phyloP scores from a whole-genome alignment of 2,888 invertebrate species.

The Chalcosyrphus nemorum region DNA sequence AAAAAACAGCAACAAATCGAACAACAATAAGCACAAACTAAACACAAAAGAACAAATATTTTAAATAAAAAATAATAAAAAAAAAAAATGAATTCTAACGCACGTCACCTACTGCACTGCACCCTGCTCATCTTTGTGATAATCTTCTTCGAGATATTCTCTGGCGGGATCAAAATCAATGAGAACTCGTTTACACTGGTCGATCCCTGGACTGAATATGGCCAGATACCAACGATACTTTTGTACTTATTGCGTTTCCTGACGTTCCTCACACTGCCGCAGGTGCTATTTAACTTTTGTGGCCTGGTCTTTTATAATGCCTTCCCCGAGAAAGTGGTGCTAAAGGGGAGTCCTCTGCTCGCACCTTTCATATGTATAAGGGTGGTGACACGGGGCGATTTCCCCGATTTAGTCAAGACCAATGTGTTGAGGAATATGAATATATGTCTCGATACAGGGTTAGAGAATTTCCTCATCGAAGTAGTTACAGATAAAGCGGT shows the following conservation, averaged over 20 bases:
- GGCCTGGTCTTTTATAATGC: constrained; percentile 95
- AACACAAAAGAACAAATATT: constrained; percentile 36
- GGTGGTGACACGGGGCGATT: constrained; percentile 97
- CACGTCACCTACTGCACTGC: constrained; percentile 92
- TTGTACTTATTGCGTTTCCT: constrained; percentile 91
- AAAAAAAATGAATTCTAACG: constrained; percentile 80
- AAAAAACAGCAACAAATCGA: constrained; percentile 55
- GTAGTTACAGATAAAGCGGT: constrained; percentile 96
- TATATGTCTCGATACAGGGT: constrained; percentile 92
- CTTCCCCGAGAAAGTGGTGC: constrained; percentile 94
- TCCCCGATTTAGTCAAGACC: constrained; percentile 92
- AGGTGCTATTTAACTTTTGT: constrained; percentile 91
- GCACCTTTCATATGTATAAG: constrained; percentile 97
- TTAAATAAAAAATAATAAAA: constrained; percentile 10
- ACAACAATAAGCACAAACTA: constrained; percentile 61
- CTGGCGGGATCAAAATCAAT: constrained; percentile 85
- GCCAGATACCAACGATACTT: constrained; percentile 87
- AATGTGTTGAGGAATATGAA: constrained; percentile 94
- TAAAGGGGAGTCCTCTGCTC: constrained; percentile 94
- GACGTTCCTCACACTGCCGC: constrained; percentile 93
- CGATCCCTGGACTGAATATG: constrained; percentile 93
- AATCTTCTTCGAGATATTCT: constrained; percentile 87
- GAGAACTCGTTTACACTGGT: constrained; percentile 84
- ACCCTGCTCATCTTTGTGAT: constrained; percentile 88
- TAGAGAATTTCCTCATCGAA: constrained; percentile 98